Conservation (phyloP, 53 echinoderm and acorn worm genomes). For the Actinopyga echinites region DNA sequence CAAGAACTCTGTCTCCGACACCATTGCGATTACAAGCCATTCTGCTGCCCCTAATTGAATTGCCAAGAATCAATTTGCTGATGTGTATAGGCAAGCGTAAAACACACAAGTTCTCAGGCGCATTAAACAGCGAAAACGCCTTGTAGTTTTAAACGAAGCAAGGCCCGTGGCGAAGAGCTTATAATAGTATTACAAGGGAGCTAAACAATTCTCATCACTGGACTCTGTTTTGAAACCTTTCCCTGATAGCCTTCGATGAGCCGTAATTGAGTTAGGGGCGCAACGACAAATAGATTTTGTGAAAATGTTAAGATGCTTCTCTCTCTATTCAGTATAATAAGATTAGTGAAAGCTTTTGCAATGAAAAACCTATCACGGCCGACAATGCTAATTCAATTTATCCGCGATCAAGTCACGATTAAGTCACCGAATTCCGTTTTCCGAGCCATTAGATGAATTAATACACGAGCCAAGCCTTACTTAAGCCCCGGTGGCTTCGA, state of each 20-base stretch:
- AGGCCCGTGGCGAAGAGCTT: constrained; percentile 3
- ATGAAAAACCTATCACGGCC: constrained; percentile 46
- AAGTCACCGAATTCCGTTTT: constrained; percentile 53
- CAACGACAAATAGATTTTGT: constrained; percentile 53
- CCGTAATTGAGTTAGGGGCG: constrained; percentile 42
- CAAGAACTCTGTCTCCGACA: constrained; percentile 34
- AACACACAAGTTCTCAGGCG: constrained; percentile 36
- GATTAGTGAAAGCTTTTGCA: constrained; percentile 37
- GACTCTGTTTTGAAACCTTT: background rate
- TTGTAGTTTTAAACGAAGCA: constrained; percentile 9
- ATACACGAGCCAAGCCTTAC: constrained; percentile 25
- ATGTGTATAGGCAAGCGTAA: constrained; percentile 38
- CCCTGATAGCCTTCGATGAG: constrained; percentile 28
- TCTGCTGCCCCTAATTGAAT: constrained; percentile 12
- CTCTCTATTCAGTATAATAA: constrained; percentile 25
- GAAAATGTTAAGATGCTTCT: constrained; percentile 38
- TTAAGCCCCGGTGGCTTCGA: constrained; percentile 22
- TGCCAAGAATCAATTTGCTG: constrained; percentile 30
- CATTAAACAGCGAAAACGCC: constrained; percentile 32
- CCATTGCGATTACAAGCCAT: constrained; percentile 18
- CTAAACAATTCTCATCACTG: constrained; percentile 26
- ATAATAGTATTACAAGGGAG: constrained; percentile 34
- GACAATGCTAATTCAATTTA: constrained; percentile 52
- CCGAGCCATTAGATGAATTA: constrained; percentile 45
- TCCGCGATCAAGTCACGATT: constrained; percentile 37